These are phyloP conservation scores for Eremophila alpestris DNA, from an alignment of 2,797 vertebrate species.

Conservation along the genomic window DNA sequence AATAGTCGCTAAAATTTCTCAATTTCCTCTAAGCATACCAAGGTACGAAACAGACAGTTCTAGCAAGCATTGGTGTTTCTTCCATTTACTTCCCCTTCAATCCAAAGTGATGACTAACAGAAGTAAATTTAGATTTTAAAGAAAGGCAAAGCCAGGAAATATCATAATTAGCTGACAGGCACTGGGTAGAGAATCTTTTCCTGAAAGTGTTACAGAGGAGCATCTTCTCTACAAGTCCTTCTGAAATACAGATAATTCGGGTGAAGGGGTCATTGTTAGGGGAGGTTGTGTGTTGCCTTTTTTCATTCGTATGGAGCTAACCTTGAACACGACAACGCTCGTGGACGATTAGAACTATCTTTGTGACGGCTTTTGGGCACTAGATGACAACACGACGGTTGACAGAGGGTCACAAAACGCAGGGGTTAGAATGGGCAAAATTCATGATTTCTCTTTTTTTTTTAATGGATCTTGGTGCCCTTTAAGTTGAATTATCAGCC, in stretches of 20 bases:
- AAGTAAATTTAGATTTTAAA: not conserved
- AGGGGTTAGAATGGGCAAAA: too few species aligned
- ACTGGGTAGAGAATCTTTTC: not conserved
- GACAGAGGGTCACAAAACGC: not conserved
- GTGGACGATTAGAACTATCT: not conserved
- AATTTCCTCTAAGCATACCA: not conserved
- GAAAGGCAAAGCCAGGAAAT: not conserved
- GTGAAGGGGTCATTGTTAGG: not conserved
- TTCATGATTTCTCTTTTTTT: not conserved
- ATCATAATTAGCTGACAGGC: not conserved
- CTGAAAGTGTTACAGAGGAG: not conserved
- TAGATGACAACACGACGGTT: not conserved
- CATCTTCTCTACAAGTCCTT: not conserved
- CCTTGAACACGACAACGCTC: rapidly evolving
- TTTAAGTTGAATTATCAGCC: too few species aligned
- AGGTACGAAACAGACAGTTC: not conserved
- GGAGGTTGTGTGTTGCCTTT: not conserved
- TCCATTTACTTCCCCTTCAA: not conserved
- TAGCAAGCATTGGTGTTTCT: not conserved
- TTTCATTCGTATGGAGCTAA: rapidly evolving
- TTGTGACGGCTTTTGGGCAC: not conserved
- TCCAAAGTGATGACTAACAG: not conserved
- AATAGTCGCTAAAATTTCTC: not conserved
- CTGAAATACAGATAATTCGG: not conserved
- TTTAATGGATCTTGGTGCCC: too few species aligned